These are phyloP conservation scores for Scomber scombrus DNA, from an alignment of 2,113 vertebrate species.

Conservation along the genomic window DNA sequence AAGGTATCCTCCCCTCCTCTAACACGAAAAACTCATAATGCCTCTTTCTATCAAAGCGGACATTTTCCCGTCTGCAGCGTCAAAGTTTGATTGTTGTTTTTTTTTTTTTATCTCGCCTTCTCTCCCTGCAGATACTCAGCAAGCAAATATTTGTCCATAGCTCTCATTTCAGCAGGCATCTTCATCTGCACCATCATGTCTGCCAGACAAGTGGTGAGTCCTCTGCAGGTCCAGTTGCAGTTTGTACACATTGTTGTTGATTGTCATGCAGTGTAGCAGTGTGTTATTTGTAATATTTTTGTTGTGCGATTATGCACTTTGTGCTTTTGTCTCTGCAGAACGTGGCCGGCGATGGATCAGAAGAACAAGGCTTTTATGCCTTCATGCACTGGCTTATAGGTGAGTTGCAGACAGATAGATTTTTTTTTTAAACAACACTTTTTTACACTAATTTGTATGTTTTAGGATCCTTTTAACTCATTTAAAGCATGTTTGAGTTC, in stretches of 20 bases:
- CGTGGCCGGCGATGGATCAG: constrained; percentile 77
- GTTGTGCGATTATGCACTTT: neutral
- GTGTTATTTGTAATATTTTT: neutral
- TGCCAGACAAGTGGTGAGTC: constrained; percentile 96
- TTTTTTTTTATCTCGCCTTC: neutral
- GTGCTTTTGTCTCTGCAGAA: constrained; percentile 80
- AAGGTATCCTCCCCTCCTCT: constrained; percentile 83
- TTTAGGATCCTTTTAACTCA: no score
- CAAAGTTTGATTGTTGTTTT: neutral
- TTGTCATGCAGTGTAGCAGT: neutral
- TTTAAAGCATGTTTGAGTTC: no score
- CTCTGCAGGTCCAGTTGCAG: neutral
- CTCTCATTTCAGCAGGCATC: constrained; percentile 94
- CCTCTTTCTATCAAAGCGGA: no score
- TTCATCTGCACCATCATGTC: constrained; percentile 99
- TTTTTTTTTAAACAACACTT: no score
- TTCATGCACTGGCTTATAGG: constrained; percentile 95
- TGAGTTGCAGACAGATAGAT: constrained; percentile 62
- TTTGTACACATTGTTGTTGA: neutral
- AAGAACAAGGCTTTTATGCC: constrained; percentile 85
- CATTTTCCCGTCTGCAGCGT: neutral
- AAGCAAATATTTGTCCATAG: constrained; percentile 93
- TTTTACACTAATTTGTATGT: no score
- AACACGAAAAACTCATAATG: no score
- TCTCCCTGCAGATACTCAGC: constrained; percentile 88